A percentile compares a stretch with the other conserved stretches of the same genome.
phyloP scores from a whole-genome alignment of 1,140 invertebrate species.

The Diachasma alloeum region DNA sequence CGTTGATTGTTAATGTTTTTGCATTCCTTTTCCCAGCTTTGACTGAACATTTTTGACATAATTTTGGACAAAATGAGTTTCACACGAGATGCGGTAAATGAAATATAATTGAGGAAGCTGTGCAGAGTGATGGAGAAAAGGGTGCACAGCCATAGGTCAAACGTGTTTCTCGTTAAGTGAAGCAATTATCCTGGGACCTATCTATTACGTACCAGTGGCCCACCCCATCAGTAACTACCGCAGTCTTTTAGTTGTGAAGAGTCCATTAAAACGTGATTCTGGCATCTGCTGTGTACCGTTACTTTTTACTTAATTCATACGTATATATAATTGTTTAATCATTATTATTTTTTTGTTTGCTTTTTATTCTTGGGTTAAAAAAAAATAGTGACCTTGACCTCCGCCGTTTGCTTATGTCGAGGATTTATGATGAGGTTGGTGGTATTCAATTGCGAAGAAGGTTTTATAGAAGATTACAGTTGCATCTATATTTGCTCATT shows the following conservation, averaged over 20 bases:
- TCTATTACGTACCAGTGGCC: slow-evolving; percentile 52
- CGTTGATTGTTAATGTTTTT: slow-evolving; percentile 5
- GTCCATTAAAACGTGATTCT: slow-evolving; percentile 45
- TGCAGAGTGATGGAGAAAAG: slow-evolving; percentile 14
- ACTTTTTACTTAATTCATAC: slow-evolving; percentile 18
- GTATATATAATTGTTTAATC: background rate
- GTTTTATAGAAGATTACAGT: too few relatives aligned
- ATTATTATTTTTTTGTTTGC: background rate
- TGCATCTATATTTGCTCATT: too few relatives aligned
- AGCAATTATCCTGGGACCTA: slow-evolving; percentile 57
- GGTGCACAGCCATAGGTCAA: slow-evolving; percentile 42
- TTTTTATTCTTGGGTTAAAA: too few relatives aligned
- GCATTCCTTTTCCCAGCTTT: background rate
- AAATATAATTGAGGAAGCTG: background rate
- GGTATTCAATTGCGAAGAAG: too few relatives aligned
- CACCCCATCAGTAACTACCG: slow-evolving; percentile 53
- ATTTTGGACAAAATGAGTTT: background rate
- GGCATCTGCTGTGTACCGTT: slow-evolving; percentile 34
- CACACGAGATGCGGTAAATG: background rate
- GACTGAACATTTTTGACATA: background rate
- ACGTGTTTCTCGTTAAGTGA: slow-evolving; percentile 63
- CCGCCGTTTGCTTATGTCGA: too few relatives aligned
- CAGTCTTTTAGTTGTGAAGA: slow-evolving; percentile 57
- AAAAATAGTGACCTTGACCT: too few relatives aligned
- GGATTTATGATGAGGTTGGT: too few relatives aligned